These are phyloP conservation scores for Maccullochella peelii DNA, from an alignment of 2,113 vertebrate genomes.

Conservation along the genomic window DNA sequence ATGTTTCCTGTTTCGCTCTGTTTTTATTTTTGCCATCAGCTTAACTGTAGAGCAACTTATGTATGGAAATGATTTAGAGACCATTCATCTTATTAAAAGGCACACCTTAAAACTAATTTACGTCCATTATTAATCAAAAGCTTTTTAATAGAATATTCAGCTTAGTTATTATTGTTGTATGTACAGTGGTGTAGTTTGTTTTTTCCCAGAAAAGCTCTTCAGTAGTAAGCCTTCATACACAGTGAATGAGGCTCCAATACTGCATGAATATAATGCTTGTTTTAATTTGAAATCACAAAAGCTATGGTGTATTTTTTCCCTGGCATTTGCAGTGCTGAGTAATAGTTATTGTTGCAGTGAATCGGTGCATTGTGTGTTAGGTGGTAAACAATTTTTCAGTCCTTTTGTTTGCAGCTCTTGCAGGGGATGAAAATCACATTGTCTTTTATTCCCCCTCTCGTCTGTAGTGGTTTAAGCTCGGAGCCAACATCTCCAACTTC, in stretches of 20 bases:
- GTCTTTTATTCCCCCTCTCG: slow-evolving; percentile 54
- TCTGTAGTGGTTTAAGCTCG: slow-evolving; percentile 96
- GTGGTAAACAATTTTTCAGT: slow-evolving; percentile 55
- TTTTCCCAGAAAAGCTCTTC: slow-evolving; percentile 53
- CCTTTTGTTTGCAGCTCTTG: slow-evolving; percentile 63
- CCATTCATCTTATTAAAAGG: background rate
- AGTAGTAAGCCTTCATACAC: slow-evolving; percentile 20
- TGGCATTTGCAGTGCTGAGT: slow-evolving; percentile 62
- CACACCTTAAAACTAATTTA: background rate
- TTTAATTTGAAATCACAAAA: slow-evolving; percentile 71
- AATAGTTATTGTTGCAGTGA: slow-evolving; percentile 50
- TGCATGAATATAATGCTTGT: slow-evolving; percentile 43
- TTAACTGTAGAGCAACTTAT: background rate
- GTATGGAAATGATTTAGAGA: background rate
- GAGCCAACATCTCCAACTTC: slow-evolving; percentile 97
- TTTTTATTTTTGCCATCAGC: background rate
- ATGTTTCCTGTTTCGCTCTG: background rate
- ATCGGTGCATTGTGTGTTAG: slow-evolving; percentile 43
- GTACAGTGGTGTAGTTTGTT: background rate
- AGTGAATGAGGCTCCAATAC: slow-evolving; percentile 33
- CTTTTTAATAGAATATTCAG: background rate
- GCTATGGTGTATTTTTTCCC: slow-evolving; percentile 24
- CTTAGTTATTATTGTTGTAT: slow-evolving; percentile 2
- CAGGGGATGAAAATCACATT: slow-evolving; percentile 47
- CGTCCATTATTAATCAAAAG: slow-evolving; percentile 21